Base-by-base conservation (phyloP, 2,797 vertebrate genomes). In the Manis pentadactyla region DNA sequence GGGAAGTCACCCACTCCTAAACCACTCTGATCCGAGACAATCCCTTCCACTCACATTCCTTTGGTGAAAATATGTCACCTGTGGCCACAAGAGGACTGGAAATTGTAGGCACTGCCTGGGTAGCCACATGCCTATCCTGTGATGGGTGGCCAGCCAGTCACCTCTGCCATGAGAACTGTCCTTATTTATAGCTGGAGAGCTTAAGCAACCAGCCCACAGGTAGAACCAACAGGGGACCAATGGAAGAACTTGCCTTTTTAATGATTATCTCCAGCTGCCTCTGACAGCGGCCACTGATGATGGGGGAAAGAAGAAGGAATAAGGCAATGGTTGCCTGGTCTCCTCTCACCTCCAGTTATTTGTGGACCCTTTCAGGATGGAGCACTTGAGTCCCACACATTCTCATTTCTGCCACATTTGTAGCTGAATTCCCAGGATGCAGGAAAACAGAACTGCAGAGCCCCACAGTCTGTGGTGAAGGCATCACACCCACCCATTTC, bases 401-500 rank as follows among this genome's bases (percentile, higher is more conserved):
- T 83, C 75, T 77, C 29, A 4, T 74, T 46, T 66, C 87, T 53
- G 37, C 12, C 34, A 37, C 0, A 13, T 95, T 75, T 86, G 37
- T 21, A 10, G 23, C 0, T 63, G 51, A 85, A 31, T 64, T 37
- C 55, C 18, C n/a, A n/a, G 68, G 66, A 68, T 83, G 57, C 57
- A 21, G 66, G 13, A 55, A 27, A 39, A 6, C 42, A 79, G 69
- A 68, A 11, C 12, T 4, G 15, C 46, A 57, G 71, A 37, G 15
- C 19, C 23, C 37, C 1, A 1, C 0, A 10, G 7, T 14, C 29
- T 18, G 1, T 31, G 18, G 37, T 27, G 39, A 63, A 19, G 27
- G 42, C 37, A 39, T 66, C 53, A 21, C 39, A 10, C n/a, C 29
- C 13, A 19, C 25, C 7, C 63, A 15, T 23, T 29, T 87, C 31